These are phyloP conservation scores for Clistopyga incitator DNA, from an alignment of 2,888 invertebrate genomes.

Conservation along the genomic window DNA sequence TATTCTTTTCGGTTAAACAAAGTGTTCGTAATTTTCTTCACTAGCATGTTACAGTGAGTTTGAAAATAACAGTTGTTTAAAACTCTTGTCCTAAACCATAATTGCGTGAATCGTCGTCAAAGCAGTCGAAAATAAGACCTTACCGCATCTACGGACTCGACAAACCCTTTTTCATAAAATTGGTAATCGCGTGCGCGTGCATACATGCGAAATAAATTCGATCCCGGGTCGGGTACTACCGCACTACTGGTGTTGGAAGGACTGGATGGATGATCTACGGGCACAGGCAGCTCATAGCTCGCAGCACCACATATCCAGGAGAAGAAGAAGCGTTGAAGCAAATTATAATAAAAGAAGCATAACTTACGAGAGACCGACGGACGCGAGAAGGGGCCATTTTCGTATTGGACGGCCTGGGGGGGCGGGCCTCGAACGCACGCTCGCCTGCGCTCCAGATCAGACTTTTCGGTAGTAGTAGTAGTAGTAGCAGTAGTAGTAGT, in stretches of 20 bases:
- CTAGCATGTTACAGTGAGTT: too few species aligned
- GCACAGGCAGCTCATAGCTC: slow-evolving; percentile 65
- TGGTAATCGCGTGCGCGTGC: slow-evolving; percentile 51
- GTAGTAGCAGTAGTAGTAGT: slow-evolving; percentile 57
- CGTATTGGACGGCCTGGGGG: slow-evolving; percentile 75
- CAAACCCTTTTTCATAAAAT: neutral
- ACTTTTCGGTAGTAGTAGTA: slow-evolving; percentile 78
- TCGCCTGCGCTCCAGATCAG: slow-evolving; percentile 82
- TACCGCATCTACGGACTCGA: slow-evolving; percentile 32
- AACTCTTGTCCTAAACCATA: neutral
- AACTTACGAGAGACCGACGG: slow-evolving; percentile 84
- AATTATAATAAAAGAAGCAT: slow-evolving; percentile 85
- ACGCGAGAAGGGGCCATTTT: slow-evolving; percentile 81
- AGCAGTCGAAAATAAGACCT: slow-evolving; percentile 30
- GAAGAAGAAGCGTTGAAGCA: slow-evolving; percentile 81
- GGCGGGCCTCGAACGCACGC: slow-evolving; percentile 80
- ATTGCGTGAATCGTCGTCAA: neutral
- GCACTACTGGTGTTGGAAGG: slow-evolving; percentile 61
- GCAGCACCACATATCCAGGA: slow-evolving; percentile 45
- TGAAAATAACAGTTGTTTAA: too few species aligned
- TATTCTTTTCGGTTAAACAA: too few species aligned
- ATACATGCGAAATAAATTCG: slow-evolving; percentile 47
- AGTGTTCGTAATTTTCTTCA: too few species aligned
- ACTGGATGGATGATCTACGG: slow-evolving; percentile 58
- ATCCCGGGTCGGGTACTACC: slow-evolving; percentile 57